Evolutionary conservation across 2,113 vertebrate genomes (phyloP).

Genomic region (Phaethon lepturus): DNA sequence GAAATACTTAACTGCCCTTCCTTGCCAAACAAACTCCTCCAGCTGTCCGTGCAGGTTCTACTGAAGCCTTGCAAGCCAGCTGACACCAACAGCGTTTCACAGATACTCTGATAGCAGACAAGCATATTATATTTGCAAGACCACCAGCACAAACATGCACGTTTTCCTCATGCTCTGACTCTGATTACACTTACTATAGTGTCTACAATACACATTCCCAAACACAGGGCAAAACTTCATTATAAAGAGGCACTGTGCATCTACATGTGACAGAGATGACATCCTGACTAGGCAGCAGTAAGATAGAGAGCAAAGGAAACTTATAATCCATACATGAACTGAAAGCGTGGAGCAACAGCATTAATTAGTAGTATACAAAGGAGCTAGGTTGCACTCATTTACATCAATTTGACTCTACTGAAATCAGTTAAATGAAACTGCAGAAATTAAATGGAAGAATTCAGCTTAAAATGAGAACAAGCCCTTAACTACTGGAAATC

Average conservation of each 20-base stretch:
- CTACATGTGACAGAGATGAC: background rate
- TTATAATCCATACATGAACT: background rate
- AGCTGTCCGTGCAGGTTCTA: rapidly evolving
- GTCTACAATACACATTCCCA: background rate
- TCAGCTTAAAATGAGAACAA: background rate
- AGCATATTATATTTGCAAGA: background rate
- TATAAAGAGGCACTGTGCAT: rapidly evolving
- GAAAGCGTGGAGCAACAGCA: background rate
- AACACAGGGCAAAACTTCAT: background rate
- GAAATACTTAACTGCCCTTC: background rate
- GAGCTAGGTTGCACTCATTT: background rate
- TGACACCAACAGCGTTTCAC: background rate
- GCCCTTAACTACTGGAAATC: background rate
- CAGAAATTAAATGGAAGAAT: background rate
- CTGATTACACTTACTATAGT: background rate
- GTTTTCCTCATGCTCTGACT: background rate
- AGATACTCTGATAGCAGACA: background rate
- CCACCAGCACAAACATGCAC: background rate
- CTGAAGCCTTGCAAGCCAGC: background rate
- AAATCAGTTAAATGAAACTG: background rate
- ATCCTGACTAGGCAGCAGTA: background rate
- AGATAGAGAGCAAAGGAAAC: background rate
- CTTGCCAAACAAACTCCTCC: slow-evolving; percentile 10
- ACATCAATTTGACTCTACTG: background rate
- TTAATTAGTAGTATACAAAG: background rate